Conservation (phyloP, 2,113 vertebrate genomes). For the Heterocephalus glaber region DNA sequence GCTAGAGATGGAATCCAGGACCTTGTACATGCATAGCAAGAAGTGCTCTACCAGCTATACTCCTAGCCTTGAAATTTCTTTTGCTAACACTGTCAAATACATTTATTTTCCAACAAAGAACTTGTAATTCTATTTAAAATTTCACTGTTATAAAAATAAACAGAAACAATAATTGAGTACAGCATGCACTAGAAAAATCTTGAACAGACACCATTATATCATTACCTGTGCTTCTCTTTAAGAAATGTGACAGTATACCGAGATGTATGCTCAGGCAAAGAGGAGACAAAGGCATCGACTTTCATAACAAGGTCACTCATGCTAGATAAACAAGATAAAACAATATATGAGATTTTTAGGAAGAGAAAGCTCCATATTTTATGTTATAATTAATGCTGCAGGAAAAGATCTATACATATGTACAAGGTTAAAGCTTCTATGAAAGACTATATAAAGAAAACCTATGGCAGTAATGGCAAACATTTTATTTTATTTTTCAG, state of each 20-base stretch:
- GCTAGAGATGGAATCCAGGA: background rate
- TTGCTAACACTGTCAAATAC: background rate
- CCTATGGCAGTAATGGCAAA: background rate
- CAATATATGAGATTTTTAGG: background rate
- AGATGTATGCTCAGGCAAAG: constrained; percentile 88
- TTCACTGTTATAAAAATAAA: background rate
- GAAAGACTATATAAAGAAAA: background rate
- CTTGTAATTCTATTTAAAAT: background rate
- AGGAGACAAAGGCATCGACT: constrained; percentile 91
- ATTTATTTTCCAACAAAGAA: background rate
- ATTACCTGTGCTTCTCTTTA: constrained; percentile 92
- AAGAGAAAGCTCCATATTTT: background rate
- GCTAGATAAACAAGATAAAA: constrained; percentile 81
- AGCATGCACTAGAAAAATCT: background rate
- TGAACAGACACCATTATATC: background rate
- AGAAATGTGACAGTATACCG: constrained; percentile 88
- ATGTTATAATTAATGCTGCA: background rate
- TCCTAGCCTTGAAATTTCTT: background rate
- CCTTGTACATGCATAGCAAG: background rate
- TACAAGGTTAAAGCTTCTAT: background rate
- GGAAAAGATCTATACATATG: background rate
- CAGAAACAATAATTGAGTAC: background rate
- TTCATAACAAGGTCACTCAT: constrained; percentile 96
- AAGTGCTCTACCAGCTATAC: background rate
- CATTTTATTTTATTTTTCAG: too few species aligned